phyloP scores from a whole-genome alignment of 2,888 invertebrate species.

The Lordiphosa andalusiaca region DNA sequence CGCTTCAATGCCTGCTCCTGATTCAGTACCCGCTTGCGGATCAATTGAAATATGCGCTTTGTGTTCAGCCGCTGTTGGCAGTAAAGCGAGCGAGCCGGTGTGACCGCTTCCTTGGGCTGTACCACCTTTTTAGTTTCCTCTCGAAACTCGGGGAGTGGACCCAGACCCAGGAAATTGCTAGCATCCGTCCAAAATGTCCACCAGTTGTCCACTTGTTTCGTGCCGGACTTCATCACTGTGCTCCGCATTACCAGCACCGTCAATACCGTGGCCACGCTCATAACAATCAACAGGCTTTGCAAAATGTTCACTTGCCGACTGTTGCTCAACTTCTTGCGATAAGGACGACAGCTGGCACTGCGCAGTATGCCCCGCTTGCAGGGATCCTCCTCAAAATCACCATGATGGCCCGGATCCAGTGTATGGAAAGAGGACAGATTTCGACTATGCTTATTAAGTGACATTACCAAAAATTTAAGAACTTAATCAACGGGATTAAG shows the following conservation, averaged over 20 bases:
- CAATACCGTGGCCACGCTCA: slow-evolving; percentile 19
- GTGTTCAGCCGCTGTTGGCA: slow-evolving; percentile 35
- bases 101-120: background rate
- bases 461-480: no score
- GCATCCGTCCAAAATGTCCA: slow-evolving; percentile 12
- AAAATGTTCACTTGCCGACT: slow-evolving; percentile 17
- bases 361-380: slow-evolving; percentile 32
- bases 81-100: background rate
- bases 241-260: slow-evolving; percentile 17
- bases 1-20: slow-evolving; percentile 45
- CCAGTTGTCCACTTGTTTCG: slow-evolving; percentile 11
- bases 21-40: slow-evolving; percentile 42
- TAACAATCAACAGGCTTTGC: slow-evolving; percentile 29
- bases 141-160: background rate
- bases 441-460: no score
- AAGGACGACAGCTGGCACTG: slow-evolving; percentile 29
- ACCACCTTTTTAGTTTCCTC: background rate
- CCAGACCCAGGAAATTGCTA: slow-evolving; percentile 6
- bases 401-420: slow-evolving; percentile 4
- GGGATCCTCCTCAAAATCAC: slow-evolving; percentile 21
- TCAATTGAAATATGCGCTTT: slow-evolving; percentile 27
- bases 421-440: no score
- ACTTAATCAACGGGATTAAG: no score
- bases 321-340: slow-evolving; percentile 25
- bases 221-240: slow-evolving; percentile 2